Base-by-base conservation (phyloP, 1,140 invertebrate genomes). In the Amyelois transitella region DNA sequence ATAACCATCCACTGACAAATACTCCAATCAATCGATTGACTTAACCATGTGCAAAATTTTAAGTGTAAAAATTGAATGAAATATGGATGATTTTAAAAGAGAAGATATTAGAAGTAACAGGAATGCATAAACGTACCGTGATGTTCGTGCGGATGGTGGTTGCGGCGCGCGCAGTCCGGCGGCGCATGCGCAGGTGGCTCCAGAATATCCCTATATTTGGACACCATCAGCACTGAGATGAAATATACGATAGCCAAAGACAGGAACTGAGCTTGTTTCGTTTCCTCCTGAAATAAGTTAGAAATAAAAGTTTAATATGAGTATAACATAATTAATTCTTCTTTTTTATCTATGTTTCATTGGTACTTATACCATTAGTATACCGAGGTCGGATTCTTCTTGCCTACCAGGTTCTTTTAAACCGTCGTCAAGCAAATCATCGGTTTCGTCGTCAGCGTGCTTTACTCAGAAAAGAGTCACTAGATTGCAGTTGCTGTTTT, bases 181-280 rank as follows among this genome's bases (percentile, higher is more conserved):
- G 76, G 76, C 76, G 91, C 91, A 54, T 91, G 91, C 63, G 91
- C 88, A 6, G 96, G 96, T 51, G 98, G 98, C 89, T 99, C 98
- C 69, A 99, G 88, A 69, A 99, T 99, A 81, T 99, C 98, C 48
- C 99, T 92, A 88, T 99, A 99, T 85, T 99, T 98, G 28, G 98
- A 99, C 49, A 99, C 99, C 98, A 99, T 99, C 75, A 99, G 89
- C 61, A 99, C 99, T 55, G 98, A 99, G 68, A 99, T 97, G 90
- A 99, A 99, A 90, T 99, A 99, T 53, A 99, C 97, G 85, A 99
- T 99, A 60, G 98, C 97, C 69, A 99, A 90, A 43, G 98, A 98
- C 62, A 99, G 91, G 91, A 99, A 99, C 90, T 99, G 98, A 5
- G 98, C 98, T 90, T 99, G 99, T 86, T 99, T 99, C 47, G 97